Conservation (phyloP, 2,113 vertebrate species). For the Eulemur rufifrons region DNA sequence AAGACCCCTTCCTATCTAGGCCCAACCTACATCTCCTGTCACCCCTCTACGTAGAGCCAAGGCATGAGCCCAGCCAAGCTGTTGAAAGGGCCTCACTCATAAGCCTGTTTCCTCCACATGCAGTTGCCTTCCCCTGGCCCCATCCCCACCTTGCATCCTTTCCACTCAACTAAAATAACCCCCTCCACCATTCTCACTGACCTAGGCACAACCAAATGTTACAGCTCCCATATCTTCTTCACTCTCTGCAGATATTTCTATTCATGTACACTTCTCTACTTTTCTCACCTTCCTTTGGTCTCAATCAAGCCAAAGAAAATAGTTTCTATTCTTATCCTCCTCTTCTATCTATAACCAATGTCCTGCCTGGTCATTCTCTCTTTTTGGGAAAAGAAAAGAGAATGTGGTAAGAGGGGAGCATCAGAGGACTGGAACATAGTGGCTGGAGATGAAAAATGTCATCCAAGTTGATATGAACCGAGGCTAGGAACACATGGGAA, state of each 20-base stretch:
- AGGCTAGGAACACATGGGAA: not conserved
- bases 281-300: not conserved
- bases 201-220: too few species aligned
- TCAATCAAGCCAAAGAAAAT: not conserved
- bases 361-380: not conserved
- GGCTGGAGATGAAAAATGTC: not conserved
- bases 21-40: not conserved
- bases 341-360: not conserved
- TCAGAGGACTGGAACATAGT: not conserved
- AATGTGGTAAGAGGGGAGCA: accelerated
- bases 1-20: not conserved
- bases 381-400: not conserved
- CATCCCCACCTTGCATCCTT: not conserved
- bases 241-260: not conserved
- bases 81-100: accelerated
- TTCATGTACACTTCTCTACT: not conserved
- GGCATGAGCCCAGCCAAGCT: too few species aligned
- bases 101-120: not conserved
- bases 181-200: not conserved
- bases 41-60: not conserved
- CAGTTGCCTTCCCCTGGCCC: not conserved
- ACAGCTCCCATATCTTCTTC: not conserved
- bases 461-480: not conserved
- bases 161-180: not conserved
- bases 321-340: not conserved